These are phyloP conservation scores for Laodelphax striatellus DNA, from an alignment of 1,140 invertebrate species.

Conservation along the genomic window DNA sequence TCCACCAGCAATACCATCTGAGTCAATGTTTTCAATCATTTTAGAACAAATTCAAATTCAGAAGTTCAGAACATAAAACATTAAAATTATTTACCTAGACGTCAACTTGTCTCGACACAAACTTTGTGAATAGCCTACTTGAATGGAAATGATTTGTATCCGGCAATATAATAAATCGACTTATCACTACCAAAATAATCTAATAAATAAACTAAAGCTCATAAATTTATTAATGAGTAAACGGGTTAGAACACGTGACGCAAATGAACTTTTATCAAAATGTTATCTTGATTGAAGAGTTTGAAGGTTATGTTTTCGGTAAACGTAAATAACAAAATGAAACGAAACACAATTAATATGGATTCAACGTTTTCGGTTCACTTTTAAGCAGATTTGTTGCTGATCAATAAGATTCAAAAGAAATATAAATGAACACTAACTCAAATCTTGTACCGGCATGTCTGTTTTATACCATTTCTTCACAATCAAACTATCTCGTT, in stretches of 20 bases:
- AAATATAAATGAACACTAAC: too few species aligned
- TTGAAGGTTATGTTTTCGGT: too few species aligned
- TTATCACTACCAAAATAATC: background rate
- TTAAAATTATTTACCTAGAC: background rate
- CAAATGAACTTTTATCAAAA: slow-evolving; percentile 4
- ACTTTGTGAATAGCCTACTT: background rate
- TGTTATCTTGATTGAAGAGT: background rate
- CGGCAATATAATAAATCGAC: too few species aligned
- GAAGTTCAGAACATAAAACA: background rate
- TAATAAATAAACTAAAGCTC: background rate
- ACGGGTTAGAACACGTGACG: background rate
- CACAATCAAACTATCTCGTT: too few species aligned
- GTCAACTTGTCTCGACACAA: background rate
- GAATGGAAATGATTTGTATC: too few species aligned
- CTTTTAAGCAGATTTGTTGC: too few species aligned
- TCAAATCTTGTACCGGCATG: too few species aligned
- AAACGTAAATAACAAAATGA: too few species aligned
- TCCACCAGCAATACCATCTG: slow-evolving; percentile 1
- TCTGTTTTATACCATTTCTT: too few species aligned
- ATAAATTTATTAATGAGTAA: background rate
- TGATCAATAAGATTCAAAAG: too few species aligned
- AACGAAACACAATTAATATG: too few species aligned
- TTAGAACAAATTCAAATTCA: background rate
- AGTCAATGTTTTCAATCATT: background rate
- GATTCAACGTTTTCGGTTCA: too few species aligned